A percentile compares a stretch with the other conserved stretches of the same genome.
Evolutionary conservation across 2,888 invertebrate species (phyloP).

Genomic region (Clistopyga incitator): DNA sequence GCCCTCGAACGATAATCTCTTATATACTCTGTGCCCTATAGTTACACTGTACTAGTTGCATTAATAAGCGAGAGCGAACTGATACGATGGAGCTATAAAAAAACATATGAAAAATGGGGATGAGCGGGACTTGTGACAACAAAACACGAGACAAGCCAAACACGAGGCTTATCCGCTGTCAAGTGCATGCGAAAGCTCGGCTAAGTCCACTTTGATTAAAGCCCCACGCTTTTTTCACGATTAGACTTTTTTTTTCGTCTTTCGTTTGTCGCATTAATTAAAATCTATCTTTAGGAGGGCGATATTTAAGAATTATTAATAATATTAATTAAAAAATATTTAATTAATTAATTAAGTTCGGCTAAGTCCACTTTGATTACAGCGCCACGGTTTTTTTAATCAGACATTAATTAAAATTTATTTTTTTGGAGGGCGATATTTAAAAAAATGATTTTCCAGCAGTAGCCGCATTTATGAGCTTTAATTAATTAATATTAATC

Average conservation of each 20-base stretch:
- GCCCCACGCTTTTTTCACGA: neutral
- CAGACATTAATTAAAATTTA: neutral
- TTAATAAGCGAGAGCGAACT: constrained; percentile 34
- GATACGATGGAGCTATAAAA: constrained; percentile 23
- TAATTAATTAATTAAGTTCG: too few species aligned
- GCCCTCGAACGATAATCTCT: constrained; percentile 45
- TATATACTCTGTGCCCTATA: constrained; percentile 2
- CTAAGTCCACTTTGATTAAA: constrained; percentile 30
- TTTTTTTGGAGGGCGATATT: neutral
- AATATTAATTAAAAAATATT: too few species aligned
- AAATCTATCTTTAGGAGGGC: neutral
- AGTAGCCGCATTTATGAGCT: too few species aligned
- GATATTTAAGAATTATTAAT: too few species aligned
- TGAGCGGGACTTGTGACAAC: constrained; percentile 21
- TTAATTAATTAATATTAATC: too few species aligned
- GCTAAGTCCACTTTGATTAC: constrained; percentile 21
- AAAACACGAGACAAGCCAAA: constrained; percentile 34
- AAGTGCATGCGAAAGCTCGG: constrained; percentile 24
- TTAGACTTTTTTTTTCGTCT: neutral
- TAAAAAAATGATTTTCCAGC: too few species aligned
- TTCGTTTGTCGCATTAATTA: neutral
- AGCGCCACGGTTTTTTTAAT: constrained; percentile 6
- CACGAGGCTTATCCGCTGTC: constrained; percentile 24
- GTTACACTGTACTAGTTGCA: constrained; percentile 24
- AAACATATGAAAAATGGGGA: constrained; percentile 5